A percentile compares a stretch with the other conserved stretches of the same genome.
phyloP scores from a whole-genome alignment of 2,797 vertebrate genomes.

The Sibirionetta formosa region DNA sequence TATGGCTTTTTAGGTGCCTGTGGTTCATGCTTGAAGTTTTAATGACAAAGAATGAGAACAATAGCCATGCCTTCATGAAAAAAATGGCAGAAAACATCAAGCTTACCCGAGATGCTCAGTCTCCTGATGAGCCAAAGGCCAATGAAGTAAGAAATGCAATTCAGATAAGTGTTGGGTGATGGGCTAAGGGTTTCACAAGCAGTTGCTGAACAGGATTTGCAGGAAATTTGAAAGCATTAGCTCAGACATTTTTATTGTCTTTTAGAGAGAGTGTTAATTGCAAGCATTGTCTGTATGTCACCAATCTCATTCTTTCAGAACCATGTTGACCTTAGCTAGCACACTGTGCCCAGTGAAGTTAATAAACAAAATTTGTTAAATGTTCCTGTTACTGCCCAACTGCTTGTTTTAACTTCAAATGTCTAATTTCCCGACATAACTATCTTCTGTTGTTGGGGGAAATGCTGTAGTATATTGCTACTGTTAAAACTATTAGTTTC shows the following conservation, averaged over 20 bases:
- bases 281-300: not conserved
- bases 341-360: not conserved
- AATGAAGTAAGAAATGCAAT: slow-evolving; percentile 90
- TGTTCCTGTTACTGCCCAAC: not conserved
- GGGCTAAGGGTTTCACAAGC: slow-evolving; percentile 26
- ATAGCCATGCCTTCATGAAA: slow-evolving; percentile 97
- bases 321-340: not conserved
- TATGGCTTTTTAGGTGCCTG: slow-evolving; percentile 89
- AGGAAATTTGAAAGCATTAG: slow-evolving; percentile 15
- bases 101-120: slow-evolving; percentile 96
- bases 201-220: slow-evolving; percentile 14
- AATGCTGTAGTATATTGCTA: not conserved
- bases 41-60: slow-evolving; percentile 99
- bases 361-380: not conserved
- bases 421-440: not conserved
- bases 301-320: not conserved
- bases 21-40: slow-evolving; percentile 99
- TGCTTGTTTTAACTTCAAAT: not conserved
- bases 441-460: not conserved
- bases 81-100: slow-evolving; percentile 99
- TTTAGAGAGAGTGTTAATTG: slow-evolving; percentile 9
- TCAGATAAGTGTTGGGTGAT: slow-evolving; percentile 19
- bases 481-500: not conserved
- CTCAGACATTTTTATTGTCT: not conserved
- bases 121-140: slow-evolving; percentile 95